Evolutionary conservation across 2,888 invertebrate genomes (phyloP).

Genomic region (Ashinkailepas kermadecensis): DNA sequence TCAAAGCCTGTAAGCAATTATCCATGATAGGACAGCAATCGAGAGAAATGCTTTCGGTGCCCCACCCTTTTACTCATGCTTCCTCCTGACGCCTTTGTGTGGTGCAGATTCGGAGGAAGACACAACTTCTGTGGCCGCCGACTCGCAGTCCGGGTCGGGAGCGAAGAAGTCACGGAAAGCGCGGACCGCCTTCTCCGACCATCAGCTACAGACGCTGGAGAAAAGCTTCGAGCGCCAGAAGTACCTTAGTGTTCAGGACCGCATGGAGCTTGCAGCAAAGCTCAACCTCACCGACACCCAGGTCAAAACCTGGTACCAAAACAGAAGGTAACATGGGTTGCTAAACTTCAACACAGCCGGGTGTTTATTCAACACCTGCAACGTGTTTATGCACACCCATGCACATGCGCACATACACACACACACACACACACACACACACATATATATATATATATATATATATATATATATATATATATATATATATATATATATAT

Average conservation of each 20-base stretch:
- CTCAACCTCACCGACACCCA: conserved; percentile 50
- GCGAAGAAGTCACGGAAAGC: conserved; percentile 82
- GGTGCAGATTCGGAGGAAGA: conserved; percentile 1
- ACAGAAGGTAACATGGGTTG: conserved; percentile 65
- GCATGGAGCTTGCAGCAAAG: conserved; percentile 93
- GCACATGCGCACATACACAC: neutral
- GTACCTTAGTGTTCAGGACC: conserved; percentile 47
- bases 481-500: neutral
- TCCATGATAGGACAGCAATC: too few species aligned
- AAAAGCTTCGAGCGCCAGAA: conserved; percentile 59
- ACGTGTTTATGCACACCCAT: too few species aligned
- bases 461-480: neutral
- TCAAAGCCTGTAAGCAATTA: too few species aligned
- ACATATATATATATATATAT: neutral
- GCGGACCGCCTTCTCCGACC: conserved; percentile 96
- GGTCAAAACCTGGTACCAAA: conserved; percentile 99
- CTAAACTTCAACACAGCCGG: neutral
- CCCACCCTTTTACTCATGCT: too few species aligned
- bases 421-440: conserved; percentile 1
- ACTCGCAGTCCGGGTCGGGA: neutral
- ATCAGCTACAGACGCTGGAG: conserved; percentile 91
- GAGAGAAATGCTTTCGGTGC: too few species aligned
- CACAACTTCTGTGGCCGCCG: neutral
- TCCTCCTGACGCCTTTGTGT: too few species aligned
- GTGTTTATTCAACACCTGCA: too few species aligned